Evolutionary conservation across 2,888 invertebrate species (phyloP).

Genomic region (Diadegma fenestrale): DNA sequence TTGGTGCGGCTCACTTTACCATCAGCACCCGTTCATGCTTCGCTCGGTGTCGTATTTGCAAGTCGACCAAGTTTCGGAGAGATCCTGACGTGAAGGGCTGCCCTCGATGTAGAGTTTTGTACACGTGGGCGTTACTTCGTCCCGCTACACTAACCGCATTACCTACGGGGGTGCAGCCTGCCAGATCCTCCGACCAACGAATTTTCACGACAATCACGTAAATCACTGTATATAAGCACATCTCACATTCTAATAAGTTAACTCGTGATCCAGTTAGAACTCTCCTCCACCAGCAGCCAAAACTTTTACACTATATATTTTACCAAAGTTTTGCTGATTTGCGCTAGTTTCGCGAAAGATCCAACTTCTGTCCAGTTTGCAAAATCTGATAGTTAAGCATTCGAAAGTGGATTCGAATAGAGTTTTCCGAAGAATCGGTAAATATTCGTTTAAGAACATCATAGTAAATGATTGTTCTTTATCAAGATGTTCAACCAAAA

Average conservation of each 20-base stretch:
- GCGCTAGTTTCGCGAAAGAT: neutral
- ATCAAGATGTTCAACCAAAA: neutral
- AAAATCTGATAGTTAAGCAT: neutral
- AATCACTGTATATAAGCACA: conserved; percentile 7
- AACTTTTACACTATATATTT: conserved; percentile 2
- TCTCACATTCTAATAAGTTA: conserved; percentile 35
- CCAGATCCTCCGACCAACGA: conserved; percentile 40
- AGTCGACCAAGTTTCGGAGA: conserved; percentile 58
- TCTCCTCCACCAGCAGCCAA: neutral
- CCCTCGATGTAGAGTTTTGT: conserved; percentile 30
- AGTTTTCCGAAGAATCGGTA: neutral
- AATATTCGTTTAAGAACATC: neutral
- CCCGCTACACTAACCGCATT: conserved; percentile 46
- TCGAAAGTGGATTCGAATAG: neutral
- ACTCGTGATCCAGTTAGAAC: conserved; percentile 29
- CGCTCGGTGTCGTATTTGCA: conserved; percentile 51
- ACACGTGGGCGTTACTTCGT: conserved; percentile 8
- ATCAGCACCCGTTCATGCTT: conserved; percentile 32
- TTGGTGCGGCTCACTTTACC: conserved; percentile 34
- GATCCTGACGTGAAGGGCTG: conserved; percentile 32
- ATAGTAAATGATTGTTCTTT: neutral
- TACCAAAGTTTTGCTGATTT: neutral
- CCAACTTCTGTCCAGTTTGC: conserved; percentile 6
- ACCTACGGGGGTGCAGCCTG: conserved; percentile 40
- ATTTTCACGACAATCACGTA: conserved; percentile 50